These are phyloP conservation scores for Pandion haliaetus DNA, from an alignment of 2,113 vertebrate genomes.

Conservation along the genomic window DNA sequence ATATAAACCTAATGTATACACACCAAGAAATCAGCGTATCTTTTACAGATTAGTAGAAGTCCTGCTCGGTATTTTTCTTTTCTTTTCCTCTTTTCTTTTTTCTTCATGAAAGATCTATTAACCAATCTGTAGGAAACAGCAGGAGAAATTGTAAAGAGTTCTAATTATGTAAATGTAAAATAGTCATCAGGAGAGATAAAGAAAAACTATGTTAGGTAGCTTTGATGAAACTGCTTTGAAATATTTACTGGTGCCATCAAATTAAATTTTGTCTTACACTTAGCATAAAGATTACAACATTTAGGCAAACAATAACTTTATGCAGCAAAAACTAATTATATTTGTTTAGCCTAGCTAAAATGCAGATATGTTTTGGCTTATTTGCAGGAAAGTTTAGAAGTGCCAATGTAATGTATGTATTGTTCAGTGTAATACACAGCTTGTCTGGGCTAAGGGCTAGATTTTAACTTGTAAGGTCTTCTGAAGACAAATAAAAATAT, in stretches of 20 bases:
- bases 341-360: slow-evolving; percentile 58
- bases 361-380: slow-evolving; percentile 34
- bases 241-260: slow-evolving; percentile 63
- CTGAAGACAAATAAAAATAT: not conserved
- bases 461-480: not conserved
- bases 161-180: slow-evolving; percentile 55
- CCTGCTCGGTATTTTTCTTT: not conserved
- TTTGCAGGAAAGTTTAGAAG: slow-evolving; percentile 44
- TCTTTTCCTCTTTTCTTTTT: not conserved
- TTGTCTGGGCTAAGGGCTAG: not conserved
- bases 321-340: slow-evolving; percentile 63
- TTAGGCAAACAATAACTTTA: slow-evolving; percentile 71
- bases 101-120: not conserved
- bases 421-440: slow-evolving; percentile 26
- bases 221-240: slow-evolving; percentile 52
- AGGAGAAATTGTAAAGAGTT: not conserved
- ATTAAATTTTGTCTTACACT: slow-evolving; percentile 63
- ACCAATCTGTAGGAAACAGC: slow-evolving; percentile 8
- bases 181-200: not conserved
- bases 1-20: not conserved
- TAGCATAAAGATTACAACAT: slow-evolving; percentile 59
- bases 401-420: not conserved
- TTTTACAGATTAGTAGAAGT: not conserved
- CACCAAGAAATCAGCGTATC: not conserved
- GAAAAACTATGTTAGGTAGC: not conserved